These are phyloP conservation scores for Ochropleura plecta DNA, from an alignment of 2,888 invertebrate species.

Conservation along the genomic window DNA sequence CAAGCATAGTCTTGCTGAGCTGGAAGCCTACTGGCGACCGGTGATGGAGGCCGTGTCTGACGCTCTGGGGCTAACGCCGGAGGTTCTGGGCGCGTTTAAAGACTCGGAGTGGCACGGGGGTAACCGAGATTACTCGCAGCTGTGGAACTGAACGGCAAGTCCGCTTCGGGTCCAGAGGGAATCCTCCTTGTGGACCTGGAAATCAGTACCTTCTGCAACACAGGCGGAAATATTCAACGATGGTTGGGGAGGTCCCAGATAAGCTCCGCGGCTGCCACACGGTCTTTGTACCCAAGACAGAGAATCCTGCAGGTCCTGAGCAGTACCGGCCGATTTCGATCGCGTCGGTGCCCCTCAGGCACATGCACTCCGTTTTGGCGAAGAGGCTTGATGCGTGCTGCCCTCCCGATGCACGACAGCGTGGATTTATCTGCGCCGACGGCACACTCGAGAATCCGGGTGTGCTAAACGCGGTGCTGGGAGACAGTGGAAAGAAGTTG, in stretches of 20 bases:
- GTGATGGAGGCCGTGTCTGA: constrained; percentile 46
- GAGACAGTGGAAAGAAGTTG: constrained; percentile 49
- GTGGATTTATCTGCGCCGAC: constrained; percentile 70
- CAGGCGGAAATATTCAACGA: constrained; percentile 45
- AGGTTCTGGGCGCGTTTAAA: constrained; percentile 7
- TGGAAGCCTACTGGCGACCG: constrained; percentile 47
- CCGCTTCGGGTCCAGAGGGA: constrained; percentile 30
- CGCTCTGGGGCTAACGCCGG: constrained; percentile 36
- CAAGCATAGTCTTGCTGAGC: neutral
- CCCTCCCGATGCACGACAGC: constrained; percentile 64
- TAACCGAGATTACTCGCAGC: constrained; percentile 8
- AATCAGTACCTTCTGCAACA: constrained; percentile 15
- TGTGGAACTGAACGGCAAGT: constrained; percentile 33
- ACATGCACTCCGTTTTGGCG: constrained; percentile 50
- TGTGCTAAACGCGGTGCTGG: constrained; percentile 65
- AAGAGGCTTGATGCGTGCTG: constrained; percentile 31
- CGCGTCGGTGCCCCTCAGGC: constrained; percentile 59
- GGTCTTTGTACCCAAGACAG: constrained; percentile 38
- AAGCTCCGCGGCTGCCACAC: constrained; percentile 30
- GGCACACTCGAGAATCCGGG: constrained; percentile 75
- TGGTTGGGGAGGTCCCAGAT: constrained; percentile 26
- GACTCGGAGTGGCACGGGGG: constrained; percentile 24
- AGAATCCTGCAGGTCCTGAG: constrained; percentile 54
- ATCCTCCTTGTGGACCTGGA: constrained; percentile 31
- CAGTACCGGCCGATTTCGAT: constrained; percentile 65